Evolutionary conservation across 53 echinoderm and acorn worm genomes (phyloP).

Genomic region (Hippasteria phrygiana): DNA sequence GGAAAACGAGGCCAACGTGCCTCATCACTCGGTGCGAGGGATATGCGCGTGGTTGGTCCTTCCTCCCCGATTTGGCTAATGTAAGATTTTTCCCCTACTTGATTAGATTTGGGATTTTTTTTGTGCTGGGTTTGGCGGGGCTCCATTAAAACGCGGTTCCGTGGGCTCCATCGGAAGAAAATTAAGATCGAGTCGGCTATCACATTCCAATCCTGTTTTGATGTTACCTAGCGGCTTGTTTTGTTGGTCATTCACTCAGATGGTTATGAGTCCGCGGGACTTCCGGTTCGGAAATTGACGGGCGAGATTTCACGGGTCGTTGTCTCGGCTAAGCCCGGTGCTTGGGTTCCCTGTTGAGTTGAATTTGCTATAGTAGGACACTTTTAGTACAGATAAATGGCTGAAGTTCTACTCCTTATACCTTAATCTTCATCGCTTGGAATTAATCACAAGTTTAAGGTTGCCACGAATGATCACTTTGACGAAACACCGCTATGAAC

Average conservation of each 20-base stretch:
- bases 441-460: too few relatives aligned
- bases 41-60: background rate
- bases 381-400: too few relatives aligned
- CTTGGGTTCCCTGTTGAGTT: background rate
- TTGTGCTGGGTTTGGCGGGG: background rate
- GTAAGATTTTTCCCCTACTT: constrained; percentile 25
- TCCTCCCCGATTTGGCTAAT: constrained; percentile 28
- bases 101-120: constrained; percentile 33
- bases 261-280: background rate
- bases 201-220: constrained; percentile 47
- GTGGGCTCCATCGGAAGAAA: constrained; percentile 14
- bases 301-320: background rate
- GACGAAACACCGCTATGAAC: too few relatives aligned
- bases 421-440: too few relatives aligned
- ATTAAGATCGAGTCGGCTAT: constrained; percentile 24
- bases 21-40: background rate
- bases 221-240: background rate
- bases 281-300: constrained; percentile 32
- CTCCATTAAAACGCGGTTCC: constrained; percentile 45
- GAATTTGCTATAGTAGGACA: too few relatives aligned
- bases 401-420: too few relatives aligned
- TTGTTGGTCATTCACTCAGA: background rate
- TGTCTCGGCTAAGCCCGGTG: background rate
- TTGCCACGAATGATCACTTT: too few relatives aligned
- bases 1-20: constrained; percentile 7